Conservation (phyloP, 1,140 invertebrate species). For the Andrena cerasifolii region DNA sequence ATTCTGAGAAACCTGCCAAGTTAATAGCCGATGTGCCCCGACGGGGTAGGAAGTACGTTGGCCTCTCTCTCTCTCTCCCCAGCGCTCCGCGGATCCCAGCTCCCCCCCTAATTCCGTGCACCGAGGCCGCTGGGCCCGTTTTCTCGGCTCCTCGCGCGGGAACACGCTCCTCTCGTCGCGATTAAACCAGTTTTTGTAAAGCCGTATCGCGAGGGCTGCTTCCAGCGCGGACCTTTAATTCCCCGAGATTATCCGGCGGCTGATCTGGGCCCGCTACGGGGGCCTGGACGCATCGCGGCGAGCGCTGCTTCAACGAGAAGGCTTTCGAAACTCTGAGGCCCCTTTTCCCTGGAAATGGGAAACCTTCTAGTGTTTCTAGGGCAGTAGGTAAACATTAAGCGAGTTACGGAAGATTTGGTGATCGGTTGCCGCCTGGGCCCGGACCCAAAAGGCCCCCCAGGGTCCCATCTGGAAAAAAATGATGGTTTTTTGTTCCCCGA, state of each 20-base stretch:
- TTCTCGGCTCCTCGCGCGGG: conserved; percentile 11
- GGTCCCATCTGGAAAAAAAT: too few species aligned
- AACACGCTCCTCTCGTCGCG: conserved; percentile 11
- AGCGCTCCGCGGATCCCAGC: not conserved
- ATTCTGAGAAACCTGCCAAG: conserved; percentile 74
- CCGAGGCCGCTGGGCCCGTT: too few species aligned
- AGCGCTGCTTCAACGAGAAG: not conserved
- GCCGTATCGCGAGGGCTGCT: not conserved
- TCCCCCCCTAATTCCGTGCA: conserved; percentile 18
- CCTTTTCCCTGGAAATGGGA: not conserved
- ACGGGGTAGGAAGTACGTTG: conserved; percentile 70
- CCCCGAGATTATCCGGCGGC: not conserved
- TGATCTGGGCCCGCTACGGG: not conserved
- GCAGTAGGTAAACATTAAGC: too few species aligned
- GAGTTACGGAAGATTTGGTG: too few species aligned
- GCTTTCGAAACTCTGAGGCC: not conserved
- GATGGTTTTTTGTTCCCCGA: too few species aligned
- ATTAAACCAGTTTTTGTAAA: conserved; percentile 28
- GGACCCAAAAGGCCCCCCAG: too few species aligned
- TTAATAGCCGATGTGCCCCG: conserved; percentile 70
- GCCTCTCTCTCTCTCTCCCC: conserved; percentile 57
- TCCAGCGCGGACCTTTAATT: conserved; percentile 12
- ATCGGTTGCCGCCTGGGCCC: too few species aligned
- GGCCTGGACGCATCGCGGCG: not conserved
- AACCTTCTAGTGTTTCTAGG: too few species aligned